These are phyloP conservation scores for Neodon shergylaensis DNA, from an alignment of 2,113 vertebrate species.

Conservation along the genomic window DNA sequence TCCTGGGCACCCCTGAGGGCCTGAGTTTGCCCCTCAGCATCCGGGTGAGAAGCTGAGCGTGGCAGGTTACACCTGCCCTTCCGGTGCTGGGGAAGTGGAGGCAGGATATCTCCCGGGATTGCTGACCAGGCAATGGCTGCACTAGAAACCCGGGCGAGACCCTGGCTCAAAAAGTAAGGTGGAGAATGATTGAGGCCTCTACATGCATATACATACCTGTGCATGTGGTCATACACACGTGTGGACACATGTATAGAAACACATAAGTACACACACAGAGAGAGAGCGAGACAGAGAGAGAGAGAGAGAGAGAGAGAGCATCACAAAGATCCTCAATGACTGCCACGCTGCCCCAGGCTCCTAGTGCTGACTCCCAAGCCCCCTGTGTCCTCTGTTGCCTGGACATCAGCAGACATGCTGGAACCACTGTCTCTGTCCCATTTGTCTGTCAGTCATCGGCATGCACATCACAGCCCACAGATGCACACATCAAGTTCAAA, in stretches of 20 bases:
- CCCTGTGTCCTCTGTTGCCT: rapidly evolving
- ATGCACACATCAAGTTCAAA: not conserved
- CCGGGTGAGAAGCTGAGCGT: too few relatives aligned
- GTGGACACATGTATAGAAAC: too few relatives aligned
- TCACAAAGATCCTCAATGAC: not conserved
- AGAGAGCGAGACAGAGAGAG: too few relatives aligned
- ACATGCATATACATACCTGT: not conserved
- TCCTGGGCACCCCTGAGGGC: too few relatives aligned
- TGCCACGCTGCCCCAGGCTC: not conserved
- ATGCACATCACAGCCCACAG: not conserved
- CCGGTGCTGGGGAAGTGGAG: rapidly evolving
- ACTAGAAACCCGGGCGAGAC: not conserved
- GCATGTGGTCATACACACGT: not conserved
- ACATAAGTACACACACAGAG: not conserved
- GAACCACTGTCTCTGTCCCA: rapidly evolving
- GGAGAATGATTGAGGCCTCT: not conserved
- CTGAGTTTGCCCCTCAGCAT: too few relatives aligned
- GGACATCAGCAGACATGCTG: rapidly evolving
- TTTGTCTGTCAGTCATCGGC: not conserved
- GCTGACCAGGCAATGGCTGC: not conserved
- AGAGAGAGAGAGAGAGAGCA: too few relatives aligned
- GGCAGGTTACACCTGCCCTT: not conserved
- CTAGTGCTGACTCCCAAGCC: not conserved
- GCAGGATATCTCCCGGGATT: not conserved
- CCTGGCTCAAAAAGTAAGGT: not conserved